Evolutionary conservation across 1,140 invertebrate species (phyloP), one percentile per base, ranked within the genome.

Genomic region (Lepidurus apus): DNA sequence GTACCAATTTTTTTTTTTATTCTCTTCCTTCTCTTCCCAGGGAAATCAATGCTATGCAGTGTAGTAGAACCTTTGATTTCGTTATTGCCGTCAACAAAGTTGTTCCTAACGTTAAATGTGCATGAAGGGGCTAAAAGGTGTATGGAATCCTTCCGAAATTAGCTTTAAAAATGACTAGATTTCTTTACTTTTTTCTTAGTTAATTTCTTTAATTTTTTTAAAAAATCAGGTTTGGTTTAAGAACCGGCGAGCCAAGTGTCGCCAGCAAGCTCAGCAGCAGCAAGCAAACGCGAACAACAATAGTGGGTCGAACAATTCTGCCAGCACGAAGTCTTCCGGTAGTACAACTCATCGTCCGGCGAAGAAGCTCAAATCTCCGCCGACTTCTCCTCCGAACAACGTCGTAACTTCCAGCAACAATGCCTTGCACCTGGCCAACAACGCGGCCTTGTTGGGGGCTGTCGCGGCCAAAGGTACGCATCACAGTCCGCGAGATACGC

Each of bases 181-280:
- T 24, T 73, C 24, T 6, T 75, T 6, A 7, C 74, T 6, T 24
- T 75, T 24, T 75, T 42, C 11, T 0, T 75, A 24, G 4, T 24
- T 75, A 17, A 6, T 24, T 17, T 77, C 9, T 47, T 34, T 2
- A 4, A 3, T 34, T 65, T 21, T 65, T 65, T n/a, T 7, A 5
- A n/a, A 7, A 42, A 42, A 34, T 3, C 77, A 83, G 83, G 83
- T 83, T 47, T 83, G 83, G 83, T 83, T 83, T 79, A 83, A 83
- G 75, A 83, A 83, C 74, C 76, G 83, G 0, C 81, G 83, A 7
- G 83, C 83, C 75, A 83, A 83, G 74, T 82, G 82, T 73, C 82
- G 83, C 17, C 83, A 83, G 75, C 82, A 83, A 76, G 75, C 82
- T 11, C 80, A 81, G 74, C 78, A 80, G 21, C 80, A 81, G 26